Base-by-base conservation (phyloP, 2,888 invertebrate genomes). In the Philopedon plagiatum region DNA sequence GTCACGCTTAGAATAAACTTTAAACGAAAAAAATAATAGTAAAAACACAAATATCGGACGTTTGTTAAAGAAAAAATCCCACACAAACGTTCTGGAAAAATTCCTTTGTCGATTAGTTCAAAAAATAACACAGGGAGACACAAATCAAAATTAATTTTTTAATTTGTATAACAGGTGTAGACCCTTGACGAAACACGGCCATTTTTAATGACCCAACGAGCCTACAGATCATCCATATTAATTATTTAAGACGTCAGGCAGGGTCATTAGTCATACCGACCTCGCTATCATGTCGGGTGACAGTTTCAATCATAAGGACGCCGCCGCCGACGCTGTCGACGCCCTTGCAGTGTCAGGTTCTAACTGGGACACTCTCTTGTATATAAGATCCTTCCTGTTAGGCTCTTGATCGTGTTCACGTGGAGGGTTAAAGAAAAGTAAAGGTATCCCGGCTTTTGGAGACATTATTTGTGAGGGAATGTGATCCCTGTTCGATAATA, bases 181-280 rank as follows among this genome's bases (percentile, higher is more conserved):
- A 13, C 51, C 13, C 51, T 29, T 29, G 29, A 26, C 29, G 8
- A 54, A 54, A 54, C 51, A 54, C 26, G 15, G 9, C 29, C 51
- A 23, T 44, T 44, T 44, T 65, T 65, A 57, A 71, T 71, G 71
- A 44, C 57, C 65, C 41, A 32, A 37, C 19, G 32, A 56, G 49
- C 21, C 32, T 64, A 58, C 64, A 63, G 39, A 73, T 68, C 79
- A 77, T 79, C 80, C 80, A 81, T 83, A 82, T 83, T 83, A 83
- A 82, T 83, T 81, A 83, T 80, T 79, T 80, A 76, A 69, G 78
- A 77, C 78, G 76, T 79, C 78, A 76, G 76, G 77, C 79, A 76
- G 76, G 77, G 79, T 81, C 80, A 81, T 82, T 82, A 81, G 81
- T 79, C 82, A 82, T 81, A 54, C 29, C 23, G 51, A 54, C 79